Base-by-base conservation (phyloP, 2,797 vertebrate species). In the Lepidocolaptes lacrymiger region DNA sequence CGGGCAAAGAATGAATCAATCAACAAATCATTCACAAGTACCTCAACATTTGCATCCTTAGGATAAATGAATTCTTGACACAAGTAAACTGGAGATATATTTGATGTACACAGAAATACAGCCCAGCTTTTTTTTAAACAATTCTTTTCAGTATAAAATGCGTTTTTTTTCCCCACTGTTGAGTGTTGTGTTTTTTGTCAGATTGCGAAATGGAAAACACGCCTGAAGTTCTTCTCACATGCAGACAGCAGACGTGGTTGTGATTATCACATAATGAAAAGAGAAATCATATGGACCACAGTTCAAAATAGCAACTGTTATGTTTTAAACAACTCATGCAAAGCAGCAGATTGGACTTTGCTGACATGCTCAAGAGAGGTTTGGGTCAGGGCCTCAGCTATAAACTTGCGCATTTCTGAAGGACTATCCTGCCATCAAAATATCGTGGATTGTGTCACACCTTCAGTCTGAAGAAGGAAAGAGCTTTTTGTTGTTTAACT, bases 191-290 rank as follows among this genome's bases (percentile, higher is more conserved):
- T 46, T 5, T 89, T 92, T 93, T 92, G 87, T 95, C 94, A 94
- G 85, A 86, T 85, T 80, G 68, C 44, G 63, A 92, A 96, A 96
- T 69, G 58, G 79, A 89, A 93, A 95, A 80, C 94, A 94, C 0
- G 80, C 48, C 72, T 82, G 61, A 91, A 96, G 72, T 89, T 95
- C 67, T 85, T 91, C 88, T 91, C 1, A 5, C 75, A 95, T 3
- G 34, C 85, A 92, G 92, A 92, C 78, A 95, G 75, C 88, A 96
- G 93, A 85, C 27, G 2, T 23, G n/a, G 80, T 67, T 74, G 86
- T 74, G 86, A 97, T 91, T 84, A 95, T 89, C 91, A 91, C 91
- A 94, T 94, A 89, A 95, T 89, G 90, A 96, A 95, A 97, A 96
- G 92, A 94, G 90, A 93, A 95, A 86, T 92, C 72, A 73, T 82